Percentiles rank a stretch among this genome's conserved stretches.
These are phyloP conservation scores for Zaprionus inermis DNA, from an alignment of 1,140 invertebrate species.

Conservation along the genomic window DNA sequence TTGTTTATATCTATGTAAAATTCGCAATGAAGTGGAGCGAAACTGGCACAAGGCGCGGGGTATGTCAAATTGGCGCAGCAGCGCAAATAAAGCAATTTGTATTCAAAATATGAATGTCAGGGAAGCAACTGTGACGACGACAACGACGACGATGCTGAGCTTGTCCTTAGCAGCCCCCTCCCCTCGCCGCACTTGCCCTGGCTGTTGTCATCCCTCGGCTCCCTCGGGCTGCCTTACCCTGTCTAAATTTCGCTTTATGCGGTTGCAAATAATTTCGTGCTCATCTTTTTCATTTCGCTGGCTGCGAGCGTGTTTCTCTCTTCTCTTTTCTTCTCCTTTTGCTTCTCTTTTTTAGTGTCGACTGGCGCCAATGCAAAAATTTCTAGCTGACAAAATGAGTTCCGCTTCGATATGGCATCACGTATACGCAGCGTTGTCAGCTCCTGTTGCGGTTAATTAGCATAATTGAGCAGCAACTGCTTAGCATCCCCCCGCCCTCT, in stretches of 20 bases:
- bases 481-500: background rate
- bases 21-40: conserved; percentile 58
- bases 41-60: conserved; percentile 25
- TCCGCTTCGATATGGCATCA: conserved; percentile 7
- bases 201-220: conserved; percentile 9
- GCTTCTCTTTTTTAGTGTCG: conserved; percentile 6
- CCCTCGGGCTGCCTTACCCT: background rate
- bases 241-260: conserved; percentile 49
- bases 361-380: conserved; percentile 61
- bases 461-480: conserved; percentile 66
- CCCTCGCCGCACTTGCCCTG: background rate
- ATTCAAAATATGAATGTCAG: conserved; percentile 83
- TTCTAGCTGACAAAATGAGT: conserved; percentile 44
- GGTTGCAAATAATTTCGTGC: conserved; percentile 56
- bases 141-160: conserved; percentile 46
- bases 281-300: conserved; percentile 43
- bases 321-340: no score
- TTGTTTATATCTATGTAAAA: conserved; percentile 78
- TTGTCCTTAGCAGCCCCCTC: conserved; percentile 13
- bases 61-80: conserved; percentile 73
- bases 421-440: conserved; percentile 55
- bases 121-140: conserved; percentile 67
- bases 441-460: conserved; percentile 49
- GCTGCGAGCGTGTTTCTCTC: background rate
- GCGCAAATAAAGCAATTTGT: conserved; percentile 84